Conservation (phyloP, 2,888 invertebrate species). For the Meandrusa payeni region DNA sequence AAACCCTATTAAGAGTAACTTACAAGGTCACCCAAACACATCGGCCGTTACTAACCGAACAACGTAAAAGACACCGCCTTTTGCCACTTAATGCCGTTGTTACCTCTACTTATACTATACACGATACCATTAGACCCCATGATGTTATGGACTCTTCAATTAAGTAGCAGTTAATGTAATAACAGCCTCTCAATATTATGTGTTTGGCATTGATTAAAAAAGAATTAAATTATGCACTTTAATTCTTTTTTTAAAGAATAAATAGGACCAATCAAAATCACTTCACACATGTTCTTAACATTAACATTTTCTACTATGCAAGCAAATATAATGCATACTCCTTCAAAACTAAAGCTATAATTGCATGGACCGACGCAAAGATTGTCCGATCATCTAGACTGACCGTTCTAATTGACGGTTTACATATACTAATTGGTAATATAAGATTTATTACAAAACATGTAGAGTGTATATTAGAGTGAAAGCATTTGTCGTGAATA, state of each 20-base stretch:
- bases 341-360: neutral
- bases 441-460: neutral
- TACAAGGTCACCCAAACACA: too few relatives aligned
- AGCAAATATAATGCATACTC: conserved; percentile 8
- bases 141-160: too few relatives aligned
- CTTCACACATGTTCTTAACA: conserved; percentile 6
- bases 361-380: neutral
- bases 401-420: too few relatives aligned
- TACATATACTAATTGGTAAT: neutral
- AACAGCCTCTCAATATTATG: conserved; percentile 1
- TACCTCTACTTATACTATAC: too few relatives aligned
- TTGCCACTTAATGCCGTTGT: too few relatives aligned
- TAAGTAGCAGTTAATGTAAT: conserved; percentile 7
- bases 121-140: too few relatives aligned
- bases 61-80: too few relatives aligned
- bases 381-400: conserved; percentile 3
- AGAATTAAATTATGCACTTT: conserved; percentile 16
- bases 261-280: conserved; percentile 10
- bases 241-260: too few relatives aligned
- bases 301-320: neutral
- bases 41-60: too few relatives aligned
- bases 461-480: neutral
- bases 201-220: conserved; percentile 10
- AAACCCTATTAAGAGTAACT: too few relatives aligned
- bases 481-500: conserved; percentile 1